Conservation (phyloP, 2,797 vertebrate genomes). For the Gorsachius magnificus region DNA sequence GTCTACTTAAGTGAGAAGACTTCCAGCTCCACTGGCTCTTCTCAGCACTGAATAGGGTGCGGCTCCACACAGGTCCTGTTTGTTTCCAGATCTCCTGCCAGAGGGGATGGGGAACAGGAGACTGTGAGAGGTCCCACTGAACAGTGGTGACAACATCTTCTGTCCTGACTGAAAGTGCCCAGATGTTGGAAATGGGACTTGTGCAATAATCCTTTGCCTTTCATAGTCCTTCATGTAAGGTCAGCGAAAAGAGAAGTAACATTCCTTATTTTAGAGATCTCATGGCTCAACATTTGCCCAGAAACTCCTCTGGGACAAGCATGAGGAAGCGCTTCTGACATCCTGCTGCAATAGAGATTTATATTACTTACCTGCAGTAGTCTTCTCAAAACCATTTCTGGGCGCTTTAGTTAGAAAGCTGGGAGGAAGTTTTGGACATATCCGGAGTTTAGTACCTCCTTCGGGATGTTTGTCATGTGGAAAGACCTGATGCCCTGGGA, state of each 20-base stretch:
- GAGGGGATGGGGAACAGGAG: not conserved
- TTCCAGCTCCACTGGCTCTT: not conserved
- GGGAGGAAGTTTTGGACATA: not conserved
- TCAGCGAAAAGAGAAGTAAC: not conserved
- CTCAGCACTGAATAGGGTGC: not conserved
- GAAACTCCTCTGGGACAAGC: not conserved
- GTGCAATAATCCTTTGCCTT: not conserved
- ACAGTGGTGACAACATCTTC: not conserved
- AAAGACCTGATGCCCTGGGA: not conserved
- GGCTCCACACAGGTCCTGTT: not conserved
- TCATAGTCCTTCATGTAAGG: not conserved
- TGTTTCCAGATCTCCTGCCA: not conserved
- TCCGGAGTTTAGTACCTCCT: not conserved
- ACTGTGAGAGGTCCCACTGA: not conserved
- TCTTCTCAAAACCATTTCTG: not conserved
- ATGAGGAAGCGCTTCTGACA: not conserved
- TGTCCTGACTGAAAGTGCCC: not conserved
- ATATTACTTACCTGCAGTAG: not conserved
- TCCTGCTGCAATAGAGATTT: not conserved
- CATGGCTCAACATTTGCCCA: not conserved
- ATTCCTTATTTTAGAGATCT: not conserved
- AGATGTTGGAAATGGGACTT: not conserved
- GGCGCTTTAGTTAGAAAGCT: not conserved
- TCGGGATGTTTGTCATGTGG: not conserved
- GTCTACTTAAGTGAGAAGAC: not conserved